phyloP scores from a whole-genome alignment of 2,797 vertebrate genomes.

The Anguilla obscura region DNA sequence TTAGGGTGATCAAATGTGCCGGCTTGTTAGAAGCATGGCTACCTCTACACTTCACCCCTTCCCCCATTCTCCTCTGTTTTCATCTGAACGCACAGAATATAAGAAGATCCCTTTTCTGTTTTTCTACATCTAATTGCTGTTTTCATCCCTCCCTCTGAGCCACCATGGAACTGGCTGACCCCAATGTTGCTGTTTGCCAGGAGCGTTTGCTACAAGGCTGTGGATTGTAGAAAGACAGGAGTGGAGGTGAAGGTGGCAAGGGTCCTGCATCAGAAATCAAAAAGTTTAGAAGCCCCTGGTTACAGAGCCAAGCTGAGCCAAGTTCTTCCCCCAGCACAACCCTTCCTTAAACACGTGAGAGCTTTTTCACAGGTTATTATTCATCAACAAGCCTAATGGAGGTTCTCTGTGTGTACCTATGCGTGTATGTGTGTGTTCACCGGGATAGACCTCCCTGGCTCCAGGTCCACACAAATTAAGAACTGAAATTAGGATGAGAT shows the following conservation, averaged over 20 bases:
- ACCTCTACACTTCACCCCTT: background rate
- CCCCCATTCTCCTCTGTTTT: background rate
- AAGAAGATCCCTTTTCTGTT: background rate
- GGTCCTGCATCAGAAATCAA: too few relatives aligned
- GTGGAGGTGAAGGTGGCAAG: background rate
- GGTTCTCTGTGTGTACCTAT: background rate
- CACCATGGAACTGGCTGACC: background rate
- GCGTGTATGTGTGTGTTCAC: background rate
- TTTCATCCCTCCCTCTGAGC: constrained; percentile 3
- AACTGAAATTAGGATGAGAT: constrained; percentile 18
- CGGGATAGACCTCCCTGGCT: constrained; percentile 16
- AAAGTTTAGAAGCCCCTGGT: background rate
- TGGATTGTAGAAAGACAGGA: background rate
- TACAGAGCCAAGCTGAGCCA: background rate
- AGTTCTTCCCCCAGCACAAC: background rate
- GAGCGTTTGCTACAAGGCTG: constrained; percentile 3
- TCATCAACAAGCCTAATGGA: background rate
- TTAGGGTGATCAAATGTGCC: constrained; percentile 2
- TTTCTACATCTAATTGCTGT: constrained; percentile 9
- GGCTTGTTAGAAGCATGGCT: background rate
- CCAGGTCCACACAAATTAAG: constrained; percentile 8
- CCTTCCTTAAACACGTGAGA: background rate
- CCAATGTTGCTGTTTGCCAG: background rate
- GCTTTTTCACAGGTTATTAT: background rate
- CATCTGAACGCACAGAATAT: background rate